Percentiles rank a stretch among this genome's conserved stretches.
phyloP scores from a whole-genome alignment of 2,888 invertebrate species.

The Oxyscelio sp. region DNA sequence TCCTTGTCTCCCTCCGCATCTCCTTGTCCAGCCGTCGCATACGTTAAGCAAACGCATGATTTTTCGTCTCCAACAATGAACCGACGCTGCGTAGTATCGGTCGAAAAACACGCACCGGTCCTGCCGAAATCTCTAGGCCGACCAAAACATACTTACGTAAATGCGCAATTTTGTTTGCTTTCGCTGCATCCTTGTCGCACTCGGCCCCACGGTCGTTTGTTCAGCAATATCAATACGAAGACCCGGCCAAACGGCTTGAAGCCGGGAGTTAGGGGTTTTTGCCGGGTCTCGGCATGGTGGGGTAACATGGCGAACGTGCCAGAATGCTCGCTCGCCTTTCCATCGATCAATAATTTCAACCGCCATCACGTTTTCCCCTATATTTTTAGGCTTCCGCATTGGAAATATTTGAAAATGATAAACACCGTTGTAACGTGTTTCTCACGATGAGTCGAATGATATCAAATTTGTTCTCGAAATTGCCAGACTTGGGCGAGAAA shows the following conservation, averaged over 20 bases:
- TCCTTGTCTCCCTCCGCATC: too few species aligned
- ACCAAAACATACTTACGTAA: constrained; percentile 67
- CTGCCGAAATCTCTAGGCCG: constrained; percentile 32
- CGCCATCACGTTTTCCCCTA: too few species aligned
- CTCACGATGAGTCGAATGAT: not conserved
- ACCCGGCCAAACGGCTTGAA: constrained; percentile 62
- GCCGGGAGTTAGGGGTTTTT: constrained; percentile 59
- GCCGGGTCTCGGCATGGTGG: constrained; percentile 75
- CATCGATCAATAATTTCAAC: constrained; percentile 83
- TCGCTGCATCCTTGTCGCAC: constrained; percentile 53
- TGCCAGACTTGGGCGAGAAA: constrained; percentile 23
- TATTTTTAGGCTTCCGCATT: too few species aligned
- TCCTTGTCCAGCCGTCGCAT: too few species aligned
- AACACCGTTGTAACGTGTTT: not conserved
- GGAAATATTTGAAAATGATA: not conserved
- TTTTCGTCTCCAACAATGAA: too few species aligned
- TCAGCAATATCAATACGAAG: constrained; percentile 57
- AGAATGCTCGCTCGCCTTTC: constrained; percentile 82
- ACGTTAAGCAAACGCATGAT: too few species aligned
- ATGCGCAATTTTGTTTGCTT: constrained; percentile 66
- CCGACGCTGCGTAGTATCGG: constrained; percentile 38
- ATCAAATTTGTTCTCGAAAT: not conserved
- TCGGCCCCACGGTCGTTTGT: constrained; percentile 4
- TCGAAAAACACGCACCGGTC: constrained; percentile 50
- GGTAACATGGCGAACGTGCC: constrained; percentile 83